These are phyloP conservation scores for Oscheius onirici DNA, from an alignment of 2,888 invertebrate genomes.

Conservation along the genomic window DNA sequence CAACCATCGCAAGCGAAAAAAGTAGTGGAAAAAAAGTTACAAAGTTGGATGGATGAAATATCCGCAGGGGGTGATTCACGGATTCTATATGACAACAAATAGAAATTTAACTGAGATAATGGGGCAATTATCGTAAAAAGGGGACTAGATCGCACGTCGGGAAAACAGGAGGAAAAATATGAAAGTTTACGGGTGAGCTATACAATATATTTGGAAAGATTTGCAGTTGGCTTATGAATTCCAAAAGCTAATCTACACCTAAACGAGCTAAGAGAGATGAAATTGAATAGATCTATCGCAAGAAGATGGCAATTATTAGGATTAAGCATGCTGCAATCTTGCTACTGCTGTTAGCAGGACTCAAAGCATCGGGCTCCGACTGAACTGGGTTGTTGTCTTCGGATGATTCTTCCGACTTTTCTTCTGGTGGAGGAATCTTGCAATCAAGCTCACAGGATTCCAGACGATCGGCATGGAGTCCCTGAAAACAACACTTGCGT, in stretches of 20 bases:
- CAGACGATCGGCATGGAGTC: slow-evolving; percentile 68
- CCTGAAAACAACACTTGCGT: too few species aligned
- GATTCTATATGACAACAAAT: slow-evolving; percentile 20
- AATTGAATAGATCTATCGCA: slow-evolving; percentile 21
- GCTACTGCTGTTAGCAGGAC: slow-evolving; percentile 38
- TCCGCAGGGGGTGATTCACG: background rate
- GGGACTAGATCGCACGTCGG: slow-evolving; percentile 26
- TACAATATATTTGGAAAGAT: slow-evolving; percentile 20
- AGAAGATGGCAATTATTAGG: slow-evolving; percentile 8
- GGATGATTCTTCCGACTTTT: slow-evolving; percentile 15
- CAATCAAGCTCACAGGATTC: slow-evolving; percentile 63
- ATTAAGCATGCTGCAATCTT: background rate
- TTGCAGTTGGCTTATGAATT: slow-evolving; percentile 6
- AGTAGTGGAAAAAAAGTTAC: background rate
- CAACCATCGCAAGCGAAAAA: slow-evolving; percentile 10
- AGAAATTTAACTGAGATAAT: slow-evolving; percentile 27
- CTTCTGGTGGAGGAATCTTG: slow-evolving; percentile 40
- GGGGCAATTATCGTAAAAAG: background rate
- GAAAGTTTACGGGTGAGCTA: slow-evolving; percentile 27
- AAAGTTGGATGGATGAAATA: background rate
- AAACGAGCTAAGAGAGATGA: background rate
- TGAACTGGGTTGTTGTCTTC: slow-evolving; percentile 35
- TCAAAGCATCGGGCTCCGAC: slow-evolving; percentile 43
- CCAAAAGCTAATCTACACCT: slow-evolving; percentile 14
- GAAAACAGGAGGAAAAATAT: background rate